Evolutionary conservation across 2,888 invertebrate species (phyloP).

Genomic region (Thyatira batis): DNA sequence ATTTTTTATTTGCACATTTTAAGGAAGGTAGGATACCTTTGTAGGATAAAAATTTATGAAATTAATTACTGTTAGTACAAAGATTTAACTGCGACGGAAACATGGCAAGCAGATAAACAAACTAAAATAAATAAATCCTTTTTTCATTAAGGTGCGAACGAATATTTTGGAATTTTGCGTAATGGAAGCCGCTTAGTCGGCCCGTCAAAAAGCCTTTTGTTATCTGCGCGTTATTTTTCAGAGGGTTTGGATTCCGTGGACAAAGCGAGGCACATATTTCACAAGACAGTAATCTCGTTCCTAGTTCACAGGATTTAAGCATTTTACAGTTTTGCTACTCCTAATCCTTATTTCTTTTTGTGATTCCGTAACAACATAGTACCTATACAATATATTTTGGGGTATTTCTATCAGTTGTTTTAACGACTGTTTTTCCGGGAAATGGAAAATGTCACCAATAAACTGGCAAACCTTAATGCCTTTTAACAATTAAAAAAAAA

Average conservation of each 20-base stretch:
- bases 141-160: conserved; percentile 49
- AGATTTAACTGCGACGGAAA: neutral
- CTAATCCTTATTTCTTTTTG: neutral
- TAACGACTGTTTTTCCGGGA: too few species aligned
- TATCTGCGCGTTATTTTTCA: conserved; percentile 74
- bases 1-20: too few species aligned
- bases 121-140: conserved; percentile 34
- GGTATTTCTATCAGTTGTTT: too few species aligned
- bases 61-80: too few species aligned
- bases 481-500: too few species aligned
- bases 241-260: conserved; percentile 63
- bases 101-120: conserved; percentile 20
- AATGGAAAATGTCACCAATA: too few species aligned
- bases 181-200: conserved; percentile 52
- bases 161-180: conserved; percentile 54
- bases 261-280: conserved; percentile 75
- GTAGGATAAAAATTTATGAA: too few species aligned
- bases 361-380: neutral
- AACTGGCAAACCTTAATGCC: too few species aligned
- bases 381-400: too few species aligned
- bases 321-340: conserved; percentile 50
- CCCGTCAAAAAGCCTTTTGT: conserved; percentile 71
- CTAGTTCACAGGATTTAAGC: conserved; percentile 61
- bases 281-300: conserved; percentile 70
- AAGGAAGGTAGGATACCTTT: neutral